Conservation (phyloP, 2,888 invertebrate genomes). For the Caenorhabditis doughertyi region DNA sequence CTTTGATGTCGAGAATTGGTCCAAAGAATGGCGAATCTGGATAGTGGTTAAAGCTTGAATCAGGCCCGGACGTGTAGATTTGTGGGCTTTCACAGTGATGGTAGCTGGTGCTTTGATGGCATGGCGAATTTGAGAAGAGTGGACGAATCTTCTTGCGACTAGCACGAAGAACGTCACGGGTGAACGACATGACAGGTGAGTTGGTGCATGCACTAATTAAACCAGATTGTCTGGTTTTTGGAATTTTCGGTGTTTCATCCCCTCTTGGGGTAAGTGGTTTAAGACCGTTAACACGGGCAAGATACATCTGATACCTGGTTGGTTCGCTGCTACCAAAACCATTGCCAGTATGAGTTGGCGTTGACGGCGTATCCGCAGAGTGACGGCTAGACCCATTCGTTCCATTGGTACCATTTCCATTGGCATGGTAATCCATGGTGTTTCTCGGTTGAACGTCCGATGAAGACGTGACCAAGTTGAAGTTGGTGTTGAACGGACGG, state of each 20-base stretch:
- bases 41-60: not conserved
- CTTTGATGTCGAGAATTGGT: not conserved
- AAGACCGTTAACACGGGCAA: not conserved
- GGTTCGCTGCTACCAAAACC: conserved; percentile 18
- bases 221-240: conserved; percentile 21
- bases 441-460: not conserved
- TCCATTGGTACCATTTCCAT: conserved; percentile 39
- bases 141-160: conserved; percentile 51
- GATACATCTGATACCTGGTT: conserved; percentile 8
- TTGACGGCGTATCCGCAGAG: not conserved
- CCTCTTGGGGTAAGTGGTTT: not conserved
- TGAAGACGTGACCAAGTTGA: not conserved
- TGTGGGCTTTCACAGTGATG: conserved; percentile 5
- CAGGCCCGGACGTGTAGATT: not conserved
- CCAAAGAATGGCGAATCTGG: conserved; percentile 4
- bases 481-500: not conserved
- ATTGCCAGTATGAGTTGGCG: not conserved
- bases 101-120: not conserved
- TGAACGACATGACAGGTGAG: conserved; percentile 49
- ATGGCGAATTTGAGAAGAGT: conserved; percentile 5
- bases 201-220: conserved; percentile 44
- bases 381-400: conserved; percentile 12
- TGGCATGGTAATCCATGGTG: conserved; percentile 27
- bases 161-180: conserved; percentile 57
- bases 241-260: not conserved